Conservation (phyloP, 2,888 invertebrate species). For the Dicranocentrus wangi region DNA sequence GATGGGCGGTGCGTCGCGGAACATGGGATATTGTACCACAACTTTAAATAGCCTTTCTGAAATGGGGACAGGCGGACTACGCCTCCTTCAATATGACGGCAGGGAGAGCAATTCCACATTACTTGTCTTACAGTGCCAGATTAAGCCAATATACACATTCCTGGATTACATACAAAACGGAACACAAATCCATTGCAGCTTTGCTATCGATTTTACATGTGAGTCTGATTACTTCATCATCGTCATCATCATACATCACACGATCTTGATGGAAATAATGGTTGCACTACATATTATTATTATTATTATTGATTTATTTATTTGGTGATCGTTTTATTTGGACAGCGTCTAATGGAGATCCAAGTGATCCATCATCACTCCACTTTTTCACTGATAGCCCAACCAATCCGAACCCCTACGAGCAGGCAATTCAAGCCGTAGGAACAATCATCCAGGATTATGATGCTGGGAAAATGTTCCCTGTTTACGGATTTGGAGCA, state of each 20-base stretch:
- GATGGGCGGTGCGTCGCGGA: conserved; percentile 75
- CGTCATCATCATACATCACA: not conserved
- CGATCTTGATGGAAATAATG: too few relatives aligned
- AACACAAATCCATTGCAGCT: conserved; percentile 76
- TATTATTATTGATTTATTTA: too few relatives aligned
- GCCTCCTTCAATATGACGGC: conserved; percentile 64
- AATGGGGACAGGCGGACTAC: conserved; percentile 68
- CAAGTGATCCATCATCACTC: conserved; percentile 69
- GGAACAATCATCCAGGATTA: conserved; percentile 77
- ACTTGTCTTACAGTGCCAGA: conserved; percentile 67
- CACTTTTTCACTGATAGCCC: conserved; percentile 70
- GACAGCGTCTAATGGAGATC: conserved; percentile 72
- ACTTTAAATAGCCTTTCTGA: conserved; percentile 75
- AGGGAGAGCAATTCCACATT: conserved; percentile 63
- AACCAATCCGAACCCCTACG: conserved; percentile 75
- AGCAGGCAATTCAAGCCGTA: conserved; percentile 75
- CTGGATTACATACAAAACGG: conserved; percentile 79
- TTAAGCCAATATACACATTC: conserved; percentile 75
- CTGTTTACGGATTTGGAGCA: conserved; percentile 76
- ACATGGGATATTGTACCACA: conserved; percentile 76
- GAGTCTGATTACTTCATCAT: conserved; percentile 32
- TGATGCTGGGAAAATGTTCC: conserved; percentile 77
- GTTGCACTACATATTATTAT: too few relatives aligned
- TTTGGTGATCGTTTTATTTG: too few relatives aligned
- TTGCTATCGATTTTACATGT: conserved; percentile 77